A percentile compares a stretch with the other conserved stretches of the same genome.
phyloP scores from a whole-genome alignment of 2,888 invertebrate species.

The Diplolepis rosae region DNA sequence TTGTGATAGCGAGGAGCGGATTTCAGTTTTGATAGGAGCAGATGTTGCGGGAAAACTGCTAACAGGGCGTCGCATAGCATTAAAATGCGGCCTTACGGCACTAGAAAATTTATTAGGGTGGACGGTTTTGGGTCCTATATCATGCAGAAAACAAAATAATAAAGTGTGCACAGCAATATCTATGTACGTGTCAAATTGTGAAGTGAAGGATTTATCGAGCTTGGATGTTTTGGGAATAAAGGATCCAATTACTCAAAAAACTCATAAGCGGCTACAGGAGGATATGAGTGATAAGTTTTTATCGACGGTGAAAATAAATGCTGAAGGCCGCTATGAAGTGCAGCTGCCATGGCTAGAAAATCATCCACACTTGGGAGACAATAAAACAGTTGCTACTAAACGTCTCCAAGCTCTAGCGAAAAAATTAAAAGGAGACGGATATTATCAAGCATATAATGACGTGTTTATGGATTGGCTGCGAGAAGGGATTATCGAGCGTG shows the following conservation, averaged over 20 bases:
- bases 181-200: constrained; percentile 35
- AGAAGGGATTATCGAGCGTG: constrained; percentile 56
- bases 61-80: constrained; percentile 43
- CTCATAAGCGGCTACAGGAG: constrained; percentile 45
- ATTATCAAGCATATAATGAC: constrained; percentile 50
- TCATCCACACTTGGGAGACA: constrained; percentile 54
- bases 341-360: constrained; percentile 61
- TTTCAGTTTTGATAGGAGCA: constrained; percentile 51
- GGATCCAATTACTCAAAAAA: too few species aligned
- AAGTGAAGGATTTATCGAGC: constrained; percentile 54
- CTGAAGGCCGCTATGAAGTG: constrained; percentile 59
- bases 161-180: background rate
- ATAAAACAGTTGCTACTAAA: constrained; percentile 51
- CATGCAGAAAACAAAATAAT: constrained; percentile 36
- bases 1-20: constrained; percentile 21
- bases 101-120: constrained; percentile 27
- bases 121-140: constrained; percentile 33
- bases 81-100: constrained; percentile 15
- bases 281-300: constrained; percentile 48
- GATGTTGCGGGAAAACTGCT: constrained; percentile 50
- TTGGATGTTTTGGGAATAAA: constrained; percentile 56
- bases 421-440: constrained; percentile 45
- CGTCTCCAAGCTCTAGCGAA: constrained; percentile 50
- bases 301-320: constrained; percentile 47
- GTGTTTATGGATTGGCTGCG: constrained; percentile 58